Base-by-base conservation (phyloP, 2,888 invertebrate genomes). In the Drosophila setosimentum region DNA sequence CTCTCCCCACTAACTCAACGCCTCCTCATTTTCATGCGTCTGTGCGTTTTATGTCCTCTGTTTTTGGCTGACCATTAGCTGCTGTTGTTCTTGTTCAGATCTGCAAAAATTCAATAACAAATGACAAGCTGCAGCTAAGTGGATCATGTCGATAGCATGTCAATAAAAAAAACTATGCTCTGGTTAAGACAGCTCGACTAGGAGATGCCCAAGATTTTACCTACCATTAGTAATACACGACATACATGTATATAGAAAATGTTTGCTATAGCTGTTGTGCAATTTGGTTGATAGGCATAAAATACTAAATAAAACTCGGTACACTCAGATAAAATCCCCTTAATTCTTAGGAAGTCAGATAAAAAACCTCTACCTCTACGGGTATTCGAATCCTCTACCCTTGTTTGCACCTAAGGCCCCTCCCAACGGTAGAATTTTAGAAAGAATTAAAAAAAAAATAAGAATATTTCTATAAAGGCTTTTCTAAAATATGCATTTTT, bases 101-200 rank as follows among this genome's bases (percentile, higher is more conserved):
- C 42, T 21, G 51, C 24, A 13, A 60, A 45, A 65, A 60, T 59
- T 55, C 40, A 67, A 76, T 55, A 69, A 63, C 18, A 53, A 45
- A 58, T 37, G 35, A 30, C 30, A 50, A 53, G 68, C 49, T 78
- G 73, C 71, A 73, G 51, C 63, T 68, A 71, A 62, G 51, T 70
- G 27, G 62, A 62, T 37, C n/a, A n/a, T 37, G 59, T 51, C 50
- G 42, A 49, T 18, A 69, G 48, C 76, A 51, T 40, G 57, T 48
- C 27, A 32, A 76, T 70, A 48, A 71, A 75, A 75, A 61, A 60
- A 53, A 60, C 29, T 7, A 7, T 16, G 16, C 4, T 48, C 21
- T 21, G 42, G 42, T 42, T 6, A 5, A 11, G 21, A 21, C 21
- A 5, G 24, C 24, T 24, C 16, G 13, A 21, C 45, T 24, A 2